These are phyloP conservation scores for Stichodactyla mertensii DNA, from an alignment of 64 coral and sea anemone species.

Conservation along the genomic window DNA sequence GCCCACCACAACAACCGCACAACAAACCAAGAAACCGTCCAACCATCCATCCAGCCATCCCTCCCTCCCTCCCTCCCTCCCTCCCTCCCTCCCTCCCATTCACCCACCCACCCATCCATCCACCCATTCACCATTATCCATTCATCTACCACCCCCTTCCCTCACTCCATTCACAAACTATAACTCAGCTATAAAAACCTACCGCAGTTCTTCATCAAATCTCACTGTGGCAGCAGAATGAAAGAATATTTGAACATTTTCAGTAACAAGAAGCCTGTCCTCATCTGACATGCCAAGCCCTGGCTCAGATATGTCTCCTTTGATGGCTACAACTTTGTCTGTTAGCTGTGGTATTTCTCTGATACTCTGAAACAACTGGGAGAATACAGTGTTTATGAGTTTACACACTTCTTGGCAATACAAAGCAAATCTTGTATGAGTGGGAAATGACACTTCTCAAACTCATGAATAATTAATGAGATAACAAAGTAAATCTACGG, in stretches of 20 bases:
- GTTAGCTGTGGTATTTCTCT: constrained; percentile 51
- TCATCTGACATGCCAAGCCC: constrained; percentile 78
- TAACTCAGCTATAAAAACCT: not conserved
- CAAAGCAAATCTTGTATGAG: too few species aligned
- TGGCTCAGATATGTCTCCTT: constrained; percentile 79
- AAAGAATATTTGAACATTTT: constrained; percentile 76
- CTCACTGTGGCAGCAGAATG: constrained; percentile 95
- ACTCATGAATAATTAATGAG: too few species aligned
- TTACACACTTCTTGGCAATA: too few species aligned
- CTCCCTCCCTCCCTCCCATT: too few species aligned
- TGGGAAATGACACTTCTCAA: not conserved
- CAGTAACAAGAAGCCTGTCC: constrained; percentile 61
- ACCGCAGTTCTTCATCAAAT: constrained; percentile 98
- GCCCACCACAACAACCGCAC: too few species aligned
- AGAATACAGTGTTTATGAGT: not conserved
- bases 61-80: too few species aligned
- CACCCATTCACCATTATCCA: too few species aligned
- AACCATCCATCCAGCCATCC: too few species aligned
- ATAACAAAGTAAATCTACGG: too few species aligned
- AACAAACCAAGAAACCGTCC: too few species aligned
- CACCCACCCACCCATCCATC: too few species aligned
- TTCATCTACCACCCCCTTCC: not conserved
- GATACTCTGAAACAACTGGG: constrained; percentile 60
- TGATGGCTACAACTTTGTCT: constrained; percentile 51
- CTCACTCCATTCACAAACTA: not conserved